A percentile compares a stretch with the other conserved stretches of the same genome.
phyloP scores from a whole-genome alignment of 2,113 vertebrate species.

The Tautogolabrus adspersus region DNA sequence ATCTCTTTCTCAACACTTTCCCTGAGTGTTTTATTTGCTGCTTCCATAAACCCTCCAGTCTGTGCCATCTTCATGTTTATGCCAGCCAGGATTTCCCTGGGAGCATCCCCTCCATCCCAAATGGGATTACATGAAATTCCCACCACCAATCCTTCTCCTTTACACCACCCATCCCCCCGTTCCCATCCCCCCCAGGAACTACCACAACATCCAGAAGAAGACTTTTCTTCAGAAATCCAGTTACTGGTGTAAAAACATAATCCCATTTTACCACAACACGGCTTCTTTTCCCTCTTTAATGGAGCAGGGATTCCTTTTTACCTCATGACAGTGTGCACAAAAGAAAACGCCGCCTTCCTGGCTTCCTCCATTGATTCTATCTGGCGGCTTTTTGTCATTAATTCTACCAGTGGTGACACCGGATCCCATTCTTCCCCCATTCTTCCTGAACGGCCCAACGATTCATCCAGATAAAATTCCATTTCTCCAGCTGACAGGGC shows the following conservation, averaged over 20 bases:
- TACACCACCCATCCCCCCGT: conserved; percentile 6
- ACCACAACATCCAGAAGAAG: conserved; percentile 35
- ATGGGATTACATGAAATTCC: conserved; percentile 77
- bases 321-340: conserved; percentile 30
- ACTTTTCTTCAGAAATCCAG: conserved; percentile 14
- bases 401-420: conserved; percentile 34
- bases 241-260: conserved; percentile 50
- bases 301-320: conserved; percentile 22
- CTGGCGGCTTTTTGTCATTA: conserved; percentile 45
- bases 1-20: conserved; percentile 12
- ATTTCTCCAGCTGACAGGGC: conserved; percentile 64
- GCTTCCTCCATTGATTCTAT: conserved; percentile 32
- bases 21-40: conserved; percentile 28
- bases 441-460: conserved; percentile 5
- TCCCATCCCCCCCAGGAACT: conserved; percentile 24
- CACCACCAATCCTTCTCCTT: conserved; percentile 30
- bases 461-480: conserved; percentile 69
- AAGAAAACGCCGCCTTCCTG: conserved; percentile 7
- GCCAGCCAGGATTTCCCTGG: conserved; percentile 52
- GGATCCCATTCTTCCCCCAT: conserved; percentile 36
- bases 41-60: conserved; percentile 32
- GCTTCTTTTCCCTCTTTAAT: conserved; percentile 31
- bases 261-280: conserved; percentile 59
- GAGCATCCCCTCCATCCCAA: conserved; percentile 62
- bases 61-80: conserved; percentile 30